Conservation (phyloP, 2,888 invertebrate genomes). For the Melinaea marsaeus region DNA sequence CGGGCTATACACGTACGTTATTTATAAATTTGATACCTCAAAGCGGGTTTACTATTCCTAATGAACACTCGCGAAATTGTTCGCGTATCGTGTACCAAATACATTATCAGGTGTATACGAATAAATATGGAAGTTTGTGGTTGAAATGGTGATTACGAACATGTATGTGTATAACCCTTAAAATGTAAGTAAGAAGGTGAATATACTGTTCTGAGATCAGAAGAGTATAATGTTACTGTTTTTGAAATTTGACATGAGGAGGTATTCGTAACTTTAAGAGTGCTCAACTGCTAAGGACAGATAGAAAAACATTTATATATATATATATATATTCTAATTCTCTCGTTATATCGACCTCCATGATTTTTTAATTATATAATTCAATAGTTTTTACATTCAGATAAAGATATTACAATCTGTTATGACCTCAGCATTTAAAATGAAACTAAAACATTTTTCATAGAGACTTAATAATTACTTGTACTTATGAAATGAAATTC, state of each 20-base stretch:
- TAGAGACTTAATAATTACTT: too few species aligned
- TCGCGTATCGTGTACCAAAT: constrained; percentile 38
- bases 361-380: too few species aligned
- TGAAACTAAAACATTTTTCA: too few species aligned
- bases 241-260: constrained; percentile 29
- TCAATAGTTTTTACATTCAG: too few species aligned
- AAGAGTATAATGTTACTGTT: constrained; percentile 26
- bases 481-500: too few species aligned
- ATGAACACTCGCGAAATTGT: constrained; percentile 52
- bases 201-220: constrained; percentile 34
- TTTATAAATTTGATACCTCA: constrained; percentile 58
- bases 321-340: neutral
- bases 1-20: constrained; percentile 28
- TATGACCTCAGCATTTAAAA: too few species aligned
- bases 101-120: constrained; percentile 32
- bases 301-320: neutral
- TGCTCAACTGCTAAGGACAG: neutral
- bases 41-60: constrained; percentile 67
- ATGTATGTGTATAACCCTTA: constrained; percentile 43
- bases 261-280: constrained; percentile 14
- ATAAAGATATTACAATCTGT: too few species aligned
- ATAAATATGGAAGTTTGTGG: constrained; percentile 42
- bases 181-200: constrained; percentile 32
- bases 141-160: constrained; percentile 53
- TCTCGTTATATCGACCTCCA: too few species aligned